Evolutionary conservation across 2,888 invertebrate species (phyloP).

Genomic region (Cybosia mesomella): DNA sequence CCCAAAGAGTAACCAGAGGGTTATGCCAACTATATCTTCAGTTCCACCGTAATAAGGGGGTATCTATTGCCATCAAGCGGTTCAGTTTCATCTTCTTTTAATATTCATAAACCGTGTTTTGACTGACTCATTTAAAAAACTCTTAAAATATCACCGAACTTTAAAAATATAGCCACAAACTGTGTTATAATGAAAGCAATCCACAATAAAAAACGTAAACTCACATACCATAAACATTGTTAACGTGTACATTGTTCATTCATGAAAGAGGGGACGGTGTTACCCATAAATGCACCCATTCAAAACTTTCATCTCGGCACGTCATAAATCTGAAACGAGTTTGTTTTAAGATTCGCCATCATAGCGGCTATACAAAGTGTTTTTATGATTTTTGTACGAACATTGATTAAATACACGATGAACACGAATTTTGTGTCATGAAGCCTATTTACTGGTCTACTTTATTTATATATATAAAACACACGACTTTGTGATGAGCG

Average conservation of each 20-base stretch:
- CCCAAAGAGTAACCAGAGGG: too few species aligned
- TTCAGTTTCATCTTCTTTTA: not conserved
- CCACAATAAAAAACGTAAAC: constrained; percentile 11
- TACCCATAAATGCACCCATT: constrained; percentile 19
- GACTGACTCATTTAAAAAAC: not conserved
- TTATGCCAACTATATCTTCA: too few species aligned
- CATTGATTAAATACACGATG: not conserved
- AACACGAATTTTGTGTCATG: not conserved
- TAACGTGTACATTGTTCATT: constrained; percentile 18
- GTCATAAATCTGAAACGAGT: constrained; percentile 18
- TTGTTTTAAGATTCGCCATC: constrained; percentile 6
- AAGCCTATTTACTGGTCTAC: not conserved
- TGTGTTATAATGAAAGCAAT: constrained; percentile 7
- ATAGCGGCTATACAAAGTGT: not conserved
- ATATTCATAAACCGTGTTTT: not conserved
- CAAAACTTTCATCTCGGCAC: constrained; percentile 21
- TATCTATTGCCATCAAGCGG: too few species aligned
- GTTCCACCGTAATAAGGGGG: too few species aligned
- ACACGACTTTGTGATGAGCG: too few species aligned
- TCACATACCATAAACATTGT: constrained; percentile 16
- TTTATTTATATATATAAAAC: too few species aligned
- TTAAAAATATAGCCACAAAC: not conserved
- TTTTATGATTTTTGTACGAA: not conserved
- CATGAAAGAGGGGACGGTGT: constrained; percentile 4
- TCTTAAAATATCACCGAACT: not conserved